These are phyloP conservation scores for Carettochelys insculpta DNA, from an alignment of 2,113 vertebrate genomes.

Conservation along the genomic window DNA sequence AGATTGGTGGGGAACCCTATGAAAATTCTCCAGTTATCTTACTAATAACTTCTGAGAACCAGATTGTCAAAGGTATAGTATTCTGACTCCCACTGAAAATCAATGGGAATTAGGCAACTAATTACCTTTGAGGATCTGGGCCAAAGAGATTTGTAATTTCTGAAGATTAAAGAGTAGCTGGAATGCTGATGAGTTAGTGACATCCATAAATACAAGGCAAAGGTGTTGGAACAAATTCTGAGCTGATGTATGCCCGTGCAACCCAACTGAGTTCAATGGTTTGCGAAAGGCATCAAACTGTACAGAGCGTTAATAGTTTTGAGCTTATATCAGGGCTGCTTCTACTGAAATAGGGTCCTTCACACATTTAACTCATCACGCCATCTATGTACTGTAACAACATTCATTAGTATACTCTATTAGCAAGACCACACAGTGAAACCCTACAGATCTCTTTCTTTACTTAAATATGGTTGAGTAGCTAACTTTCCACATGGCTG, in stretches of 20 bases:
- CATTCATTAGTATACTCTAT: background rate
- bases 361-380: background rate
- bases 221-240: background rate
- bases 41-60: background rate
- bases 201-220: background rate
- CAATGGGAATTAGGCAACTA: background rate
- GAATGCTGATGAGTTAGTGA: background rate
- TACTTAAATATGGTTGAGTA: background rate
- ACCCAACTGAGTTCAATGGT: background rate
- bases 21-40: background rate
- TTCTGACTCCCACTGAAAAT: background rate
- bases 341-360: accelerated
- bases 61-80: background rate
- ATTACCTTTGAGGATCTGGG: background rate
- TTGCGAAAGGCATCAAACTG: background rate
- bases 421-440: background rate
- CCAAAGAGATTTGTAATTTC: background rate
- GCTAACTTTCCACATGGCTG: slow-evolving; percentile 25
- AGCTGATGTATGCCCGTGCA: background rate
- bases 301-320: background rate
- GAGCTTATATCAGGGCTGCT: background rate
- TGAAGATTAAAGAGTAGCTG: background rate
- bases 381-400: background rate
- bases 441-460: background rate
- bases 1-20: background rate